Base-by-base conservation (phyloP, 2,797 vertebrate species). In the Rhinichthys osculus region DNA sequence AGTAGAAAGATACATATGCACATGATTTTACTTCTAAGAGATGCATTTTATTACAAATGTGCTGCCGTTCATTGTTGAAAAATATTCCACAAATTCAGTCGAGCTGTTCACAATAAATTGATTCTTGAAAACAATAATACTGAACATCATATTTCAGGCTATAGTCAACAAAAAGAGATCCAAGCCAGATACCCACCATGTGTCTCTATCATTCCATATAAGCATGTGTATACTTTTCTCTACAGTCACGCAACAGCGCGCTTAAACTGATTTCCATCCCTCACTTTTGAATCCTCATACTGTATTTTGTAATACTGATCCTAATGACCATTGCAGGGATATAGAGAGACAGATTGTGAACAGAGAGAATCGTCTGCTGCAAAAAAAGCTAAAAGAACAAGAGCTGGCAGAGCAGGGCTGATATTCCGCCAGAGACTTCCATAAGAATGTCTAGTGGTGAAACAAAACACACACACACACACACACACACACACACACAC, bases 281-380 rank as follows among this genome's bases (percentile, higher is more conserved):
- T 67, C 52, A 27, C 77, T 80, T 69, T 42, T 66, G 30, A 83
- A 78, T 87, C 59, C 64, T 47, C 50, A 67, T 57, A 66, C 73
- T 82, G 73, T 84, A 72, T 78, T 88, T 73, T 83, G 83, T 90
- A 90, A 89, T 64, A 67, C 62, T 73, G 83, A 87, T 59, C 35
- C 69, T 86, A 86, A 88, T 86, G 73, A 81, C 23, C 71, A 67
- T 69, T 42, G 40, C 80, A 88, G 44, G 69, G 77, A 79, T 10
- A 35, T 13, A 38, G 11, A 78, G 27, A 84, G 78, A 78, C 85
- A 87, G 62, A 69, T 44, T 85, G 54, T 73, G 27, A 42, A 64
- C 38, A 30, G 64, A 78, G 38, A 54, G 44, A 84, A 42, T 87
- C 21, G 40, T 87, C 77, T 89, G 62, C 62, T 73, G 35, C 9